phyloP scores from a whole-genome alignment of 1,140 invertebrate species.

The Hylyphantes graminicola region DNA sequence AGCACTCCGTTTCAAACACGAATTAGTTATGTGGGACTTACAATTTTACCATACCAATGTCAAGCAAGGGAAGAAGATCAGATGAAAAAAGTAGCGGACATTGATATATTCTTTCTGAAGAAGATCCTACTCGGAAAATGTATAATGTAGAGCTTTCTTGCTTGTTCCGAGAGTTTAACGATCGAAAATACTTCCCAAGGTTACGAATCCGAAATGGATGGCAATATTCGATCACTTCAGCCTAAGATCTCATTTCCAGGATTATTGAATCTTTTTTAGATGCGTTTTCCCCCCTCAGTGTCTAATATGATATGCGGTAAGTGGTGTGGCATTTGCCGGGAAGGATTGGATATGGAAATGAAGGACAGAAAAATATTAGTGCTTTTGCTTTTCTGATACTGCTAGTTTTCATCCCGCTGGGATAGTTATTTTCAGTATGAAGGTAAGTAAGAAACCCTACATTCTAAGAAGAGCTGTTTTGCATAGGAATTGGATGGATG shows the following conservation, averaged over 20 bases:
- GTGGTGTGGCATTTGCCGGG: not conserved
- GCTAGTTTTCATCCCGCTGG: too few species aligned
- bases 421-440: too few species aligned
- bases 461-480: too few species aligned
- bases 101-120: slow-evolving; percentile 27
- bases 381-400: too few species aligned
- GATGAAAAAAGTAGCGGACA: slow-evolving; percentile 24
- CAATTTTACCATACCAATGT: not conserved
- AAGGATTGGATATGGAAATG: too few species aligned
- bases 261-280: slow-evolving; percentile 5
- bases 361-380: too few species aligned
- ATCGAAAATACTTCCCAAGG: slow-evolving; percentile 3
- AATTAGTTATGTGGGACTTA: not conserved
- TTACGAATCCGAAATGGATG: slow-evolving; percentile 25
- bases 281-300: not conserved
- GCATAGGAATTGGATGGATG: too few species aligned
- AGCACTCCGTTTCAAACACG: not conserved
- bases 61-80: not conserved
- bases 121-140: slow-evolving; percentile 27
- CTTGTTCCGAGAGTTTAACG: slow-evolving; percentile 22
- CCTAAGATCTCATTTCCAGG: slow-evolving; percentile 5
- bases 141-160: slow-evolving; percentile 45
- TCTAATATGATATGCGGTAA: slow-evolving; percentile 12
- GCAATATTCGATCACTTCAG: slow-evolving; percentile 42
- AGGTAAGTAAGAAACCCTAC: too few species aligned